Evolutionary conservation across 2,888 invertebrate genomes (phyloP), one percentile per base, ranked within the genome.

Genomic region (Drosophila paranaensis): DNA sequence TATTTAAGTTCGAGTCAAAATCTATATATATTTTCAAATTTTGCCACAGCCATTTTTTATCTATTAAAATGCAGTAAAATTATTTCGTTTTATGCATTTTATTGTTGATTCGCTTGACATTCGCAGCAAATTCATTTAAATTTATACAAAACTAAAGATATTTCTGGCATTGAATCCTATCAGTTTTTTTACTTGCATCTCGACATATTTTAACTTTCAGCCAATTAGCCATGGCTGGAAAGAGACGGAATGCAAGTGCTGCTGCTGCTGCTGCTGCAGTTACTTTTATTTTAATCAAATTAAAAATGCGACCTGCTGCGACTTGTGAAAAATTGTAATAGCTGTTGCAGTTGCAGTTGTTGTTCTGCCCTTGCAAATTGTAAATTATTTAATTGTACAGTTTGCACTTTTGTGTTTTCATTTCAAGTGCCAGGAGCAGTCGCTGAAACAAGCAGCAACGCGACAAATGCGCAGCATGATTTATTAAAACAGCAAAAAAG

Each of bases 381-480:
- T 79, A 81, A 83, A 83, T 83, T 79, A 86, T 83, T 83, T 83
- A 83, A 83, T 81, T 83, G 79, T 84, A 73, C 64, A 67, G 65
- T 79, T 79, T 77, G 71, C 76, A 76, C 57, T 74, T 76, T 77
- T 65, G 61, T 62, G 68, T 70, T 78, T 78, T 77, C 74, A 68
- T 72, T 79, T 66, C 27, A 70, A 60, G 40, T 83, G 84, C 72
- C 79, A 86, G 71, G 57, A 80, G 62, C 82, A 78, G 64, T 57
- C 53, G 53, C 37, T 51, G 25, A 42, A 50, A 39, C 46, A 51
- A 42, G 40, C 51, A 39, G 33, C 55, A 43, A 70, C 66, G 77
- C 81, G 79, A 81, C 81, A 83, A 86, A 77, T 83, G 79, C 72
- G 74, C 69, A 73, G 67, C 71, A 83, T 83, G 79, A 83, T 83